Evolutionary conservation across 2,113 vertebrate genomes (phyloP), one percentile per base, ranked within the genome.

Genomic region (Pelobates fuscus): DNA sequence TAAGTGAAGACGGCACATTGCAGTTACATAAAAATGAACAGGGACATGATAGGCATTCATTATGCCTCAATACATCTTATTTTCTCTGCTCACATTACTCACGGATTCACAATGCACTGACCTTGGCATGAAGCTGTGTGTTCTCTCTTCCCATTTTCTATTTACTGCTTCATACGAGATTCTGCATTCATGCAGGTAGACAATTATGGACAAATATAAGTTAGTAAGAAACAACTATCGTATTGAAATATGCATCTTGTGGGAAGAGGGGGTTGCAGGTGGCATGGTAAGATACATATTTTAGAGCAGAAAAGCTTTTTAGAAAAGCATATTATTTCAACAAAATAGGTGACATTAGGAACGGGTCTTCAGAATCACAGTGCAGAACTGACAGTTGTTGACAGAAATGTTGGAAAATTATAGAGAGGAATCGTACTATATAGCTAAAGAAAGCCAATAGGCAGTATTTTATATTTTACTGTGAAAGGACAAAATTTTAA

Each of bases 21-120:
- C n/a, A n/a, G n/a, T n/a, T n/a, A n/a, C n/a, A n/a, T n/a, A n/a
- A n/a, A n/a, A n/a, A n/a, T n/a, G n/a, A n/a, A 46, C 32, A 70
- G 37, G 54, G 26, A 27, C 23, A n/a, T 71, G 69, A 71, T 15
- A 71, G 69, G 17, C 26, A 21, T 15, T 71, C 32, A 23, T 69
- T 46, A 44, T 49, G 20, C 5, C 20, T 14, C 27, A 24, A 17
- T 54, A 64, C n/a, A 10, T 71, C 57, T 27, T 24, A 30, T 71
- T 71, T 11, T 18, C 24, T 29, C 10, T 37, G 7, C n/a, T 63
- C 4, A n/a, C 12, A 63, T 37, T 32, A 18, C 60, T 21, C 20
- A 10, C 2, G 15, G 30, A 2, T 63, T 37, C 27, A 63, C 30
- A 32, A 63, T 30, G 2, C 60, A n/a, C 60, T 63, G 60, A 37